Evolutionary conservation across 2,113 vertebrate genomes (phyloP), one percentile per base, ranked within the genome.

Genomic region (Todiramphus saurophagus): DNA sequence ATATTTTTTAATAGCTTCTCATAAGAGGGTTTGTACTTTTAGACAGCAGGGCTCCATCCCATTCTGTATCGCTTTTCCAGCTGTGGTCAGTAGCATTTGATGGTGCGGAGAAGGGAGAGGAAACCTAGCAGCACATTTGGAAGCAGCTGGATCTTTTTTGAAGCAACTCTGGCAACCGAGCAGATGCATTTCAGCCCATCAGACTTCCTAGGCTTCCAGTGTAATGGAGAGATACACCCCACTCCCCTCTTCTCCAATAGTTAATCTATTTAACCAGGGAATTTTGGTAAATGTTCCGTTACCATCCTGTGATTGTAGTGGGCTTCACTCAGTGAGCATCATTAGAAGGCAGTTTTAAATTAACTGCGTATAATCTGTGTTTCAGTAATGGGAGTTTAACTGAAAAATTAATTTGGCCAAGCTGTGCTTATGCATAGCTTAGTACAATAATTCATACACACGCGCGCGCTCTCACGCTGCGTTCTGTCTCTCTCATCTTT

Each of bases 361-460:
- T 85, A 93, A 81, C 48, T 72, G 58, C 48, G n/a, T 21, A 8
- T 59, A 67, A 53, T 94, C 53, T 66, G n/a, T 79, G 28, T 90
- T 93, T 93, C 44, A 78, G 59, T 50, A 75, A 56, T 56, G 69
- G 28, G 60, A 75, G 25, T 85, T 87, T 39, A 89, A 93, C 51
- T 79, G 64, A 78, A 73, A 90, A 87, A 67, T 89, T 55, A 67
- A 92, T 94, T 95, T 95, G 44, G 43, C 60, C 48, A 85, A 86
- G 28, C 27, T 73, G 33, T 85, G 72, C 63, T 88, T 94, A 19
- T 46, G 46, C 67, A n/a, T 10, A 58, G 19, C 39, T 83, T 66
- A 58, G 43, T 70, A 68, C 11, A 64, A 55, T 74, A n/a, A 67
- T 51, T 16, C 23, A 56, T 4, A 33, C 19, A 18, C 28, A 3